Evolutionary conservation across 2,797 vertebrate species (phyloP).

Genomic region (Hemibagrus guttatus): DNA sequence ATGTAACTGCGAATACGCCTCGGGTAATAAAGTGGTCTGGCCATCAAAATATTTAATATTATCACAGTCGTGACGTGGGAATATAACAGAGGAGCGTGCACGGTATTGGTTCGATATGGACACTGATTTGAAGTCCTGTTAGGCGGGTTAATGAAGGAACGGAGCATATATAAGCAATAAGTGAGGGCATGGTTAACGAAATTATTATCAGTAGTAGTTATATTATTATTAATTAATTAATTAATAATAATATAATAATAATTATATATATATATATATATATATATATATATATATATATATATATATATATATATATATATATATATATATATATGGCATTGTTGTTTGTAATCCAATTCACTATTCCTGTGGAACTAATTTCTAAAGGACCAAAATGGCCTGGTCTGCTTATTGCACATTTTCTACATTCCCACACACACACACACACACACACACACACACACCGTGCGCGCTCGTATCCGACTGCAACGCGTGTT

Average conservation of each 20-base stretch:
- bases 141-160: slow-evolving; percentile 19
- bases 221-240: neutral
- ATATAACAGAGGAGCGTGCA: slow-evolving; percentile 42
- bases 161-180: slow-evolving; percentile 33
- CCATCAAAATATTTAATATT: slow-evolving; percentile 58
- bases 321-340: neutral
- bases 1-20: slow-evolving; percentile 53
- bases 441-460: slow-evolving; percentile 31
- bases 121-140: slow-evolving; percentile 32
- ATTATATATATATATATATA: neutral
- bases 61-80: slow-evolving; percentile 38
- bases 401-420: slow-evolving; percentile 27
- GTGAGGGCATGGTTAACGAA: slow-evolving; percentile 18
- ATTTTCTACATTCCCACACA: slow-evolving; percentile 24
- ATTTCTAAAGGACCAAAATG: slow-evolving; percentile 20
- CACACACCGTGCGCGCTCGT: slow-evolving; percentile 47
- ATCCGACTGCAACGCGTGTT: slow-evolving; percentile 64
- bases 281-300: neutral
- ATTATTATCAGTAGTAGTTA: neutral
- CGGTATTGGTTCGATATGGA: slow-evolving; percentile 27
- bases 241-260: slow-evolving; percentile 10
- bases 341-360: neutral
- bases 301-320: neutral
- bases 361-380: neutral
- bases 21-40: slow-evolving; percentile 52